phyloP scores from a whole-genome alignment of 2,888 invertebrate genomes.

The Euphydryas editha region DNA sequence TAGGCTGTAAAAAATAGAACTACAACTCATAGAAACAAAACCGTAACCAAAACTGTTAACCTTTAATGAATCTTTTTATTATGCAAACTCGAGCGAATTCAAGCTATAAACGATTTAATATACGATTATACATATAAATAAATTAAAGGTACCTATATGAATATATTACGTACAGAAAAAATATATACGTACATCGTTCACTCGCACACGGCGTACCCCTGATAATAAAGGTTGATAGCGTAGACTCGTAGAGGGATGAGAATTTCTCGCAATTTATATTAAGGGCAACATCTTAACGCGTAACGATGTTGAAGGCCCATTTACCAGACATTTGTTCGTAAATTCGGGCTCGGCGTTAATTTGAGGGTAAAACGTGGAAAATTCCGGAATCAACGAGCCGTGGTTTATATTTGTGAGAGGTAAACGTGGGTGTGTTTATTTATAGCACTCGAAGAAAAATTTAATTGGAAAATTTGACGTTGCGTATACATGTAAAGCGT shows the following conservation, averaged over 20 bases:
- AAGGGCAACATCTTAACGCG: constrained; percentile 23
- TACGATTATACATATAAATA: too few species aligned
- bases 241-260: constrained; percentile 6
- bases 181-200: constrained; percentile 14
- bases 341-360: constrained; percentile 47
- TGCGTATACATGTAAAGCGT: too few species aligned
- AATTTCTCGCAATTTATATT: constrained; percentile 20
- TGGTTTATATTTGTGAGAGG: neutral
- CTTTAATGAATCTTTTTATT: too few species aligned
- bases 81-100: too few species aligned
- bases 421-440: constrained; percentile 14
- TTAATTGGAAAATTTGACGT: neutral
- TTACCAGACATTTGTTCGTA: constrained; percentile 47
- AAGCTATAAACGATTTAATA: too few species aligned
- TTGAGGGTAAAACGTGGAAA: constrained; percentile 51
- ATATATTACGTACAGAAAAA: neutral
- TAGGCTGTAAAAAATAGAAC: too few species aligned
- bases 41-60: too few species aligned
- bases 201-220: constrained; percentile 11
- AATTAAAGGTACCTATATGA: too few species aligned
- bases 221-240: constrained; percentile 13
- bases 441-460: neutral
- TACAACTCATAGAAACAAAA: too few species aligned
- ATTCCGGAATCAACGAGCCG: constrained; percentile 44
- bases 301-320: constrained; percentile 39